Evolutionary conservation across 2,797 vertebrate species (phyloP), one percentile per base, ranked within the genome.

Genomic region (Zenarchopterus dispar): DNA sequence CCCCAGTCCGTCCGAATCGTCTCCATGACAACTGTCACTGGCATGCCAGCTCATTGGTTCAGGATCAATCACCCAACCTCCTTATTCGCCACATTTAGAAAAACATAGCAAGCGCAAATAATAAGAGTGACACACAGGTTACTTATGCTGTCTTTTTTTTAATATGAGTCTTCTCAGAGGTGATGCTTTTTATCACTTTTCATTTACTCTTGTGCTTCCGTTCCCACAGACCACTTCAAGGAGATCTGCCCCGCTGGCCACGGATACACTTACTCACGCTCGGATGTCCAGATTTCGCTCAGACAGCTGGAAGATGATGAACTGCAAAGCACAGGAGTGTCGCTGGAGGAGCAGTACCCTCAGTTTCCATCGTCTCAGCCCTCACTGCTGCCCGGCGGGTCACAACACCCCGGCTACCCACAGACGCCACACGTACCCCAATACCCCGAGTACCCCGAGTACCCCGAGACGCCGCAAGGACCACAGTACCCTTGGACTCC

Each of bases 291-390:
- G 86, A 87, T 93, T 57, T 91, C 91, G 5, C 83, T 96, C 87
- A 94, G 94, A 67, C 95, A 95, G 81, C 91, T 97, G 1, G 96
- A 95, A 39, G 91, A 92, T 18, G 95, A 95, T 5, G 96, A 96
- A 52, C 77, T 96, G 75, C 92, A 94, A 73, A 70, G 87, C 66
- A 88, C 89, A 0, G 82, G 79, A 1, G 6, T 84, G 24, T 80
- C 84, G 8, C 78, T 85, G 74, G 85, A 88, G 60, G 86, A 89
- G 49, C 78, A 88, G 70, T 80, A 79, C 58, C 82, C 77, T 21
- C 82, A 90, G 46, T 75, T 57, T 31, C 88, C 89, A 9, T 84
- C 83, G 44, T 86, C 78, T 42, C 75, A 84, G 52, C 87, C 86
- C 0, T 78, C 77, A 1, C 18, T 77, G 31, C 50, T 60, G 31